Conservation (phyloP, 2,888 invertebrate genomes). For the Teinopalpus imperialis region DNA sequence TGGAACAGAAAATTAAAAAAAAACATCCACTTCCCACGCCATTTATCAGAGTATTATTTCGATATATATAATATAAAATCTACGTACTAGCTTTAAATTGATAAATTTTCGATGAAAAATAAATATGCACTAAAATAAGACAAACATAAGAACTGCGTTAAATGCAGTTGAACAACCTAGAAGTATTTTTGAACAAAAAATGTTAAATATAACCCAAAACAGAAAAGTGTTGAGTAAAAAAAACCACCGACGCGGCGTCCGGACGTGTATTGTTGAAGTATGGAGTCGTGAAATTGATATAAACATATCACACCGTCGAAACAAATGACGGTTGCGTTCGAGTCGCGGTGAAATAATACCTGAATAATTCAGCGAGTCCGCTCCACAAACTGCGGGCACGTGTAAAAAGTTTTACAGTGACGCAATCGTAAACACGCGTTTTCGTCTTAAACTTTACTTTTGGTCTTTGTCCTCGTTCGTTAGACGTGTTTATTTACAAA, state of each 20-base stretch:
- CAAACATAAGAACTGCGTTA: no score
- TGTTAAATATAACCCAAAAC: background rate
- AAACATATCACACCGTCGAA: constrained; percentile 30
- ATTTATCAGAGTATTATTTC: no score
- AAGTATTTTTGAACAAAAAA: constrained; percentile 1
- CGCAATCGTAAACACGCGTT: constrained; percentile 15
- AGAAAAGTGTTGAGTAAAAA: constrained; percentile 1
- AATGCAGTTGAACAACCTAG: no score
- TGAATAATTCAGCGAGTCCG: constrained; percentile 38
- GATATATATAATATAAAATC: no score
- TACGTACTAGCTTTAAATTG: no score
- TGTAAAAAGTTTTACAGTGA: constrained; percentile 30
- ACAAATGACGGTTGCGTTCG: constrained; percentile 32
- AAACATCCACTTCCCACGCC: no score
- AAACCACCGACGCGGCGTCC: background rate
- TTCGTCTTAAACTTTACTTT: background rate
- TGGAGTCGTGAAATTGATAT: constrained; percentile 27
- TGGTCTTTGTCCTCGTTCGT: background rate
- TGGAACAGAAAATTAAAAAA: no score
- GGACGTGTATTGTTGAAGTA: constrained; percentile 6
- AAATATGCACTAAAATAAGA: no score
- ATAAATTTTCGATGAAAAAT: no score
- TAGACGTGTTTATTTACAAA: constrained; percentile 3
- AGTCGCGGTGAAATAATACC: constrained; percentile 30
- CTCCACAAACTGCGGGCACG: constrained; percentile 33